Base-by-base conservation (phyloP, 2,113 vertebrate species). In the Coptodon bakossiorum region DNA sequence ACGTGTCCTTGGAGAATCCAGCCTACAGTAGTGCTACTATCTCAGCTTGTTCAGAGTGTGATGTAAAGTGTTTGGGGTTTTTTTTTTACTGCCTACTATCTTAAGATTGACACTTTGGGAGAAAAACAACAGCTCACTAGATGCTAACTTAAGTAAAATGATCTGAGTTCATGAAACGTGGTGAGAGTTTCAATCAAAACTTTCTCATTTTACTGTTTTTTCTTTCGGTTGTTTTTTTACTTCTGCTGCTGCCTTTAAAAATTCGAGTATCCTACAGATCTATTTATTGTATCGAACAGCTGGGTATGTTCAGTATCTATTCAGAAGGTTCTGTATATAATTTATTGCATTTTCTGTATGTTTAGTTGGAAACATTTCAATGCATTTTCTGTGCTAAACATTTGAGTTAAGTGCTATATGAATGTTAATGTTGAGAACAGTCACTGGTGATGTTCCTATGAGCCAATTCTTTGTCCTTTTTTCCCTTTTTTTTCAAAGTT, bases 1-100 rank as follows among this genome's bases (percentile, higher is more conserved):
- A 53, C 10, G 27, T 83, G 88, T 92, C 84, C 78, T 79, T 87
- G 83, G 53, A 87, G 82, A 88, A 91, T 88, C 85, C 91, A 89
- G 92, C 88, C 89, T 86, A 83, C 53, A 53, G 85, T 88, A 36
- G 85, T 78, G 84, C 84, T 73, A 53, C 86, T 86, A 27, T 90
- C 86, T 71, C 68, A 90, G 84, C 82, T 90, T 76, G 31, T 87
- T 84, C 81, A 82, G 71, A 90, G 81, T 89, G 86, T 88, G 88
- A 88, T 24, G 87, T 92, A 29, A 63, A 52, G 90, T 86, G 63
- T 81, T 88, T 59, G 40, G 31, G 7, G 9, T 6, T n/a, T 12
- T 38, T 76, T 66, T 73, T 82, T 83, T 81, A 88, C 73, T 52
- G 89, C 85, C 76, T 84, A 56, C 45, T 88, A 86, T 85, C 80